phyloP scores from a whole-genome alignment of 2,888 invertebrate species.

The Caenorhabditis sp. region DNA sequence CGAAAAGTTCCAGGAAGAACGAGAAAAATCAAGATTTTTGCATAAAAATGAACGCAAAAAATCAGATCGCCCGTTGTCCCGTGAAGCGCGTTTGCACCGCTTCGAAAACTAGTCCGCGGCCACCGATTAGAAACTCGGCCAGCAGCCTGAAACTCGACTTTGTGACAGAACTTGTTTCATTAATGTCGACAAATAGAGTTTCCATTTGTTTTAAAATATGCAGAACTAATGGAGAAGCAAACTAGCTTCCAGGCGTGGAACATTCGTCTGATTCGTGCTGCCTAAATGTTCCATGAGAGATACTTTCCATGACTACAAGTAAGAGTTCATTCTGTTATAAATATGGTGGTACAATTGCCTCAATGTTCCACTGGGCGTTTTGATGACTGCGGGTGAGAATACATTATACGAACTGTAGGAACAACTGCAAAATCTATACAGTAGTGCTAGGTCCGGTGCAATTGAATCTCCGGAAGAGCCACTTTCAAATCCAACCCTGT shows the following conservation, averaged over 20 bases:
- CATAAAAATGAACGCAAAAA: constrained; percentile 43
- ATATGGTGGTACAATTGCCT: too few relatives aligned
- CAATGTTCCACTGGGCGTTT: too few relatives aligned
- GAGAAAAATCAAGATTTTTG: constrained; percentile 4
- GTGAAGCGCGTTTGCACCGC: constrained; percentile 43
- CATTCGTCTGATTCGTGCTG: too few relatives aligned
- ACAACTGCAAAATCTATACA: background rate
- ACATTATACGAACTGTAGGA: too few relatives aligned
- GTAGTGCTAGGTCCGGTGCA: background rate
- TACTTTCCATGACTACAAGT: too few relatives aligned
- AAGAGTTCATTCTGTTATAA: too few relatives aligned
- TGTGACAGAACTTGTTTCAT: background rate
- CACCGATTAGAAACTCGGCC: constrained; percentile 9
- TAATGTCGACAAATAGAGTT: too few relatives aligned
- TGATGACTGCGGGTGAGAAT: too few relatives aligned
- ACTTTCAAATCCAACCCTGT: background rate
- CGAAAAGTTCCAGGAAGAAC: background rate
- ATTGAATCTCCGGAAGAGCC: background rate
- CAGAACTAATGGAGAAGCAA: too few relatives aligned
- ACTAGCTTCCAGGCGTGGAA: too few relatives aligned
- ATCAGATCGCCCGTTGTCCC: constrained; percentile 58
- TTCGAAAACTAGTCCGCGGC: constrained; percentile 33
- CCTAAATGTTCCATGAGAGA: too few relatives aligned
- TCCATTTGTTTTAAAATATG: too few relatives aligned
- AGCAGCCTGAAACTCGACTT: background rate